Conservation (phyloP, 64 coral and sea anemone genomes). For the Stichodactyla helianthus region DNA sequence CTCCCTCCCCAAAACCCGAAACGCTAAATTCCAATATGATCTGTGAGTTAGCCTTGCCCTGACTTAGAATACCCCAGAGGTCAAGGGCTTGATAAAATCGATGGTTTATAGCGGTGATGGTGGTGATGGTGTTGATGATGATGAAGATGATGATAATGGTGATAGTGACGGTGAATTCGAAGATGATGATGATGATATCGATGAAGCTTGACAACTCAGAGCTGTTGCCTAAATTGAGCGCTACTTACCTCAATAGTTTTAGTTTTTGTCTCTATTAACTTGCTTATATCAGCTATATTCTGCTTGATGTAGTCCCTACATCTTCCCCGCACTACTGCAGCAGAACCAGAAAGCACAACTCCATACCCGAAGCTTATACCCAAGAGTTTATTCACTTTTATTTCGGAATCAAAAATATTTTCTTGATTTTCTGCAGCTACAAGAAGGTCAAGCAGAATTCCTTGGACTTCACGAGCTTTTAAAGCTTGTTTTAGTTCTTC, state of each 20-base stretch:
- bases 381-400: slow-evolving; percentile 53
- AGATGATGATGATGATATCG: too few species aligned
- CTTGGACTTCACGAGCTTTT: slow-evolving; percentile 36
- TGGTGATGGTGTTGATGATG: too few species aligned
- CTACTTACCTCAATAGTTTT: slow-evolving; percentile 37
- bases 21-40: too few species aligned
- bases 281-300: slow-evolving; percentile 36
- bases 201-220: too few species aligned
- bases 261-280: slow-evolving; percentile 22
- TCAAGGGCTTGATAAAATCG: too few species aligned
- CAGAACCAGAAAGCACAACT: slow-evolving; percentile 34
- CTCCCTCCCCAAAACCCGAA: too few species aligned
- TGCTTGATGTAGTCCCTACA: slow-evolving; percentile 47
- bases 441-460: slow-evolving; percentile 48
- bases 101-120: too few species aligned
- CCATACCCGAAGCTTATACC: slow-evolving; percentile 45
- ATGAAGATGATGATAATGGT: too few species aligned
- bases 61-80: background rate
- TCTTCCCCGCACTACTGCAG: slow-evolving; percentile 11
- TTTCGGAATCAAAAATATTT: slow-evolving; percentile 3
- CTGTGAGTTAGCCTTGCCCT: background rate
- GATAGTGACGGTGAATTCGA: too few species aligned
- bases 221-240: background rate
- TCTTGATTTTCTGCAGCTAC: slow-evolving; percentile 56
- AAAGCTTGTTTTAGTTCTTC: slow-evolving; percentile 35